Percentiles rank a stretch among this genome's conserved stretches.
Evolutionary conservation across 2,888 invertebrate species (phyloP).

Genomic region (Ormyrus rosae): DNA sequence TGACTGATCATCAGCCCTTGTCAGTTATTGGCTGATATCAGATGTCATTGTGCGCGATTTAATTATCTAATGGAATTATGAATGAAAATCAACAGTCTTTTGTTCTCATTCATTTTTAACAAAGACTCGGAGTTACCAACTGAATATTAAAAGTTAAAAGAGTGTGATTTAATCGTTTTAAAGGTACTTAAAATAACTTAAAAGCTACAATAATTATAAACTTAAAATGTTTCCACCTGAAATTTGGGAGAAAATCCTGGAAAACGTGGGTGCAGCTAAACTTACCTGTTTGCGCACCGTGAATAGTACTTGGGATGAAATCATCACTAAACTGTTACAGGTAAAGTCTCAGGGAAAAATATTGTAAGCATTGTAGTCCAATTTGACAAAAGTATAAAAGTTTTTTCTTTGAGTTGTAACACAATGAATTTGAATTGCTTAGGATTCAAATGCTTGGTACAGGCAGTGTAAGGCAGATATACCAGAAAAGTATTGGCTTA

Average conservation of each 20-base stretch:
- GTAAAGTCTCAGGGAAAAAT: constrained; percentile 49
- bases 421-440: constrained; percentile 14
- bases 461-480: constrained; percentile 63
- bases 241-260: constrained; percentile 67
- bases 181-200: too few species aligned
- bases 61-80: background rate
- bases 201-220: too few species aligned
- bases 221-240: constrained; percentile 64
- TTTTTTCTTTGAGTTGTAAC: background rate
- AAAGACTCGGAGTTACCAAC: too few species aligned
- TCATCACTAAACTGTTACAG: constrained; percentile 61
- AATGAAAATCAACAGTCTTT: constrained; percentile 36
- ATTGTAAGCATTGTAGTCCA: background rate
- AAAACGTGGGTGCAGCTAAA: constrained; percentile 59
- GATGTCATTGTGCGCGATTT: background rate
- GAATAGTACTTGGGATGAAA: constrained; percentile 61
- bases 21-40: background rate
- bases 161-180: too few species aligned
- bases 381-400: background rate
- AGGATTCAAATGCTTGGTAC: constrained; percentile 64
- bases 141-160: too few species aligned
- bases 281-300: constrained; percentile 61
- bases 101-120: too few species aligned
- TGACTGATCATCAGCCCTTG: background rate
- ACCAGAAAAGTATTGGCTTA: constrained; percentile 60